phyloP scores from a whole-genome alignment of 2,888 invertebrate genomes.

The Iselma pallidipennis region DNA sequence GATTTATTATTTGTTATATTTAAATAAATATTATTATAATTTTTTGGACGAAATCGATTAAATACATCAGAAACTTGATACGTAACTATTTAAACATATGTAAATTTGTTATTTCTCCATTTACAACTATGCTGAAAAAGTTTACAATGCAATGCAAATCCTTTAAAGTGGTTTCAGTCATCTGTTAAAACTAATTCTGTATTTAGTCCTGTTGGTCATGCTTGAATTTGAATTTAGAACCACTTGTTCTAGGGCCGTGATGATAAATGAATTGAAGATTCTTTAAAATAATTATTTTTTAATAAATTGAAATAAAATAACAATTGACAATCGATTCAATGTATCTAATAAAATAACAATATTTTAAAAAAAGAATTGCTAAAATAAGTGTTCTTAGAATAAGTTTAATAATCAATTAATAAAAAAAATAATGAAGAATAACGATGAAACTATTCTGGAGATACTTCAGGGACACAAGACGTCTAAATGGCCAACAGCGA shows the following conservation, averaged over 20 bases:
- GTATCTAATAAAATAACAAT: conserved; percentile 12
- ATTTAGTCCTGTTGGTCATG: neutral
- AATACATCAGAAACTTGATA: too few relatives aligned
- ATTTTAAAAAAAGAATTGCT: neutral
- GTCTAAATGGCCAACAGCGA: conserved; percentile 53
- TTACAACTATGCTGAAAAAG: neutral
- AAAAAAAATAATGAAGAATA: conserved; percentile 50
- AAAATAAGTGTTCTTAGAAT: conserved; percentile 17
- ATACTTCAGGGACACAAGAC: conserved; percentile 56
- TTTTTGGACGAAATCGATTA: too few relatives aligned
- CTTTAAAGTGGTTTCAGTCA: neutral
- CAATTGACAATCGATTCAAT: conserved; percentile 24
- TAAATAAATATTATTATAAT: neutral
- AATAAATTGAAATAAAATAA: conserved; percentile 17
- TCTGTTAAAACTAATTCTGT: neutral
- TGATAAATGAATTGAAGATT: neutral
- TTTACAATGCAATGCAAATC: neutral
- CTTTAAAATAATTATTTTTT: neutral
- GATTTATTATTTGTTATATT: neutral
- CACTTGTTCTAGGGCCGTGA: neutral
- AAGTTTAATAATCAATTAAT: neutral
- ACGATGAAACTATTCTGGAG: conserved; percentile 57
- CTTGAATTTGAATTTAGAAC: neutral
- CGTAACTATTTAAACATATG: too few relatives aligned
- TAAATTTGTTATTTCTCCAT: neutral